A percentile compares a stretch with the other conserved stretches of the same genome.
Evolutionary conservation across 1,140 invertebrate genomes (phyloP).

Genomic region (Euschistus heros): DNA sequence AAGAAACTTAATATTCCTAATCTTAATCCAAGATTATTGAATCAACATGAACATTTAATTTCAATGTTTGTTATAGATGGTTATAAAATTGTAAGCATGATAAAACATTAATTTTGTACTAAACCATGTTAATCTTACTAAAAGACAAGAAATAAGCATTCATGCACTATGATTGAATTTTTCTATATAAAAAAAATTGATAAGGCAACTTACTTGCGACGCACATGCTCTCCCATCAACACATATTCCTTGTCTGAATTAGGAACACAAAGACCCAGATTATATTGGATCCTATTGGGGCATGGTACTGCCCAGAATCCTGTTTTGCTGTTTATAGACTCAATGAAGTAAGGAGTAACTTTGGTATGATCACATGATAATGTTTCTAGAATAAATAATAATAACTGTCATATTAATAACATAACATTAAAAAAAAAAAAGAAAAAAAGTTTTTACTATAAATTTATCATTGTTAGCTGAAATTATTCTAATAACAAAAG

Average conservation of each 20-base stretch:
- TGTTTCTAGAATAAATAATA: conserved; percentile 48
- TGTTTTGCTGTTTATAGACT: conserved; percentile 62
- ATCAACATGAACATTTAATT: no score
- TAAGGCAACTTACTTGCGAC: conserved; percentile 49
- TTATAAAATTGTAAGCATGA: no score
- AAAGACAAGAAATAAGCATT: no score
- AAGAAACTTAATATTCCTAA: no score
- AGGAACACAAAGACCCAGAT: conserved; percentile 69
- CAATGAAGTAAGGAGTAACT: conserved; percentile 77
- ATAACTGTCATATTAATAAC: background rate
- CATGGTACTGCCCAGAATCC: conserved; percentile 77
- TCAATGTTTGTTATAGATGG: no score
- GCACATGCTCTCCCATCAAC: conserved; percentile 70
- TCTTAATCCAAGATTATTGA: no score
- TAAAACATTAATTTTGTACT: no score
- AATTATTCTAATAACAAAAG: no score
- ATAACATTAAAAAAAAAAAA: conserved; percentile 6
- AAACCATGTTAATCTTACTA: no score
- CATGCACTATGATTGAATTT: background rate
- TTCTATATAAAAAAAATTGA: background rate
- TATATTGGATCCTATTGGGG: conserved; percentile 63
- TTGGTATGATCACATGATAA: conserved; percentile 78
- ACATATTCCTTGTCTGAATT: conserved; percentile 60
- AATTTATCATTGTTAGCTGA: no score
- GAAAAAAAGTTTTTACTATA: background rate